Conservation (phyloP, 2,113 vertebrate genomes). For the Rallus limicola region DNA sequence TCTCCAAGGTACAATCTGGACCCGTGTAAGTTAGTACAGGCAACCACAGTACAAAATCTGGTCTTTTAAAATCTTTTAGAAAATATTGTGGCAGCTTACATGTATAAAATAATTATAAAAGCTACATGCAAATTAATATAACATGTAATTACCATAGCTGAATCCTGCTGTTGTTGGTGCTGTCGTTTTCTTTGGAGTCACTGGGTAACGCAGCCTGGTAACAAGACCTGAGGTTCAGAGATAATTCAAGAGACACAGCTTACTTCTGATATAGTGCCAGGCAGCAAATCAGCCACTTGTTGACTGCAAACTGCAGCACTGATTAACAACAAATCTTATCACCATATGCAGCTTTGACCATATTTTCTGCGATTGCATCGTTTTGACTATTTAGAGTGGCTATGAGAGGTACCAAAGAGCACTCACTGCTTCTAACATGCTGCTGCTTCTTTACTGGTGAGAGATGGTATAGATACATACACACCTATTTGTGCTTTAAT, state of each 20-base stretch:
- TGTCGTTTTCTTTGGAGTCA: slow-evolving; percentile 78
- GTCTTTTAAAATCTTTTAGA: background rate
- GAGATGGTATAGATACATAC: background rate
- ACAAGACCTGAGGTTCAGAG: slow-evolving; percentile 83
- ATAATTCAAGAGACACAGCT: background rate
- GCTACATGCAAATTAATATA: background rate
- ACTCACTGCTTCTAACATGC: background rate
- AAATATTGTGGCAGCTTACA: background rate
- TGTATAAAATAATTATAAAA: background rate
- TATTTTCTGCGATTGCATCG: background rate
- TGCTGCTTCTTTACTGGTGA: background rate
- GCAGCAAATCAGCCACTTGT: background rate
- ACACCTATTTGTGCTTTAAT: background rate
- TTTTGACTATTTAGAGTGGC: background rate
- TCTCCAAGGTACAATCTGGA: background rate
- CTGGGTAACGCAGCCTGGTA: slow-evolving; percentile 88
- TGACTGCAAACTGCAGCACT: background rate
- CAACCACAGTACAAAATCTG: background rate
- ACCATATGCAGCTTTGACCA: background rate
- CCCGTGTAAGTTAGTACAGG: accelerated
- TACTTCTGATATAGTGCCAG: background rate
- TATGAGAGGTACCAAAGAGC: background rate
- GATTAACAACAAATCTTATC: background rate
- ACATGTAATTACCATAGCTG: slow-evolving; percentile 86
- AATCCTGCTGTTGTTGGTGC: slow-evolving; percentile 92